phyloP scores from a whole-genome alignment of 2,888 invertebrate genomes.

The Phalera bucephala region DNA sequence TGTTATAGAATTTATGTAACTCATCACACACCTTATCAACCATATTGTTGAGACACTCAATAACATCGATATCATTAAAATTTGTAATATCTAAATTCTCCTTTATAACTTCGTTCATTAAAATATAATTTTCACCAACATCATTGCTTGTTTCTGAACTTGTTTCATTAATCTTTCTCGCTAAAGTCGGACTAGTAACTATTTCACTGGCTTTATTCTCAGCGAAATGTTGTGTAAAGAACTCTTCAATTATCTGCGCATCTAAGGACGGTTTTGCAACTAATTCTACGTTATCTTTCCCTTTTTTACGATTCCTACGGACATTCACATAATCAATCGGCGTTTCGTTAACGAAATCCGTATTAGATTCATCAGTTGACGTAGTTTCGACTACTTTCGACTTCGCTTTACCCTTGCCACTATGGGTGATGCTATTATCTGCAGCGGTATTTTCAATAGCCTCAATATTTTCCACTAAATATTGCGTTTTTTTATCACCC shows the following conservation, averaged over 20 bases:
- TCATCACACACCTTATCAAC: conserved; percentile 58
- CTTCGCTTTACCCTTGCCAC: no score
- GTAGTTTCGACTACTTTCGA: conserved; percentile 37
- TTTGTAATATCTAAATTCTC: conserved; percentile 24
- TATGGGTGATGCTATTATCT: no score
- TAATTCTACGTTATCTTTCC: conserved; percentile 10
- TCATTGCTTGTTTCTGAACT: conserved; percentile 54
- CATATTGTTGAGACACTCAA: conserved; percentile 56
- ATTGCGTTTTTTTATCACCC: conserved; percentile 30
- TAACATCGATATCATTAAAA: conserved; percentile 43
- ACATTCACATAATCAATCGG: conserved; percentile 39
- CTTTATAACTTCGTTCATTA: conserved; percentile 24
- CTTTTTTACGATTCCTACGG: conserved; percentile 27
- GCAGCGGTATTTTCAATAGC: conserved; percentile 42
- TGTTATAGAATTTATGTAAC: no score
- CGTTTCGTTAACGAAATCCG: conserved; percentile 48
- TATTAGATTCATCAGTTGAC: conserved; percentile 56
- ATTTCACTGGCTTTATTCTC: conserved; percentile 39
- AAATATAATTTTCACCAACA: conserved; percentile 33
- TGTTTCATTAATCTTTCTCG: conserved; percentile 55
- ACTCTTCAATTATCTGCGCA: conserved; percentile 46
- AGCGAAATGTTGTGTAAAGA: conserved; percentile 53
- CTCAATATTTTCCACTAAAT: conserved; percentile 30
- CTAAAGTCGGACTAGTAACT: conserved; percentile 54
- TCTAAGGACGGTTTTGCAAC: conserved; percentile 25